These are phyloP conservation scores for Malachius bipustulatus DNA, from an alignment of 2,888 invertebrate species.

Conservation along the genomic window DNA sequence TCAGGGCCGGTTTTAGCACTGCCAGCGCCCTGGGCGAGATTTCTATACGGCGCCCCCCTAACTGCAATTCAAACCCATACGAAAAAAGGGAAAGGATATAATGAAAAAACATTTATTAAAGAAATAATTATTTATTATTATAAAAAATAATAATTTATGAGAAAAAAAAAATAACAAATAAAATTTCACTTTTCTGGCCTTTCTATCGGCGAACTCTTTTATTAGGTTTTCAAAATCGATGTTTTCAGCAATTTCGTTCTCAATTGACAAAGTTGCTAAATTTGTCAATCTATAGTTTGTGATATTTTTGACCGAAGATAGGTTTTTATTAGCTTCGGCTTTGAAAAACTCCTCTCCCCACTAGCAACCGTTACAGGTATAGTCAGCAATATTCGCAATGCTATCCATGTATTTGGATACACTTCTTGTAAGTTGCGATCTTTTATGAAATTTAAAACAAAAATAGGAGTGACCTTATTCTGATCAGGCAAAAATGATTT, in stretches of 20 bases:
- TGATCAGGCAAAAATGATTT: conserved; percentile 7
- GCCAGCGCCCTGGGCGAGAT: conserved; percentile 2
- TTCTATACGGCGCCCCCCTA: conserved; percentile 1
- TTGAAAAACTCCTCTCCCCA: conserved; percentile 10
- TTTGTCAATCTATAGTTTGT: conserved; percentile 11
- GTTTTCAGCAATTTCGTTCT: not conserved
- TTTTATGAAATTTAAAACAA: conserved; percentile 16
- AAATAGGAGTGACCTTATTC: conserved; percentile 14
- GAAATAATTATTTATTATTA: conserved; percentile 2
- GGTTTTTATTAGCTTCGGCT: conserved; percentile 12
- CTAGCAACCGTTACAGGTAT: conserved; percentile 13
- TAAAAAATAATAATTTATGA: conserved; percentile 1
- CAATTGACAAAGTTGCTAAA: conserved; percentile 11
- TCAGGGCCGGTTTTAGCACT: conserved; percentile 3
- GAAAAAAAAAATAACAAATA: conserved; percentile 4
- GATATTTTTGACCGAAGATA: conserved; percentile 12
- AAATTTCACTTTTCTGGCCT: conserved; percentile 22
- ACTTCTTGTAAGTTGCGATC: conserved; percentile 20
- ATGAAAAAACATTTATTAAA: conserved; percentile 2
- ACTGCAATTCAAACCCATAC: conserved; percentile 1
- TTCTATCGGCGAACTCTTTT: conserved; percentile 21
- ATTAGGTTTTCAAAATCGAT: conserved; percentile 16
- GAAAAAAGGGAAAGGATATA: conserved; percentile 1
- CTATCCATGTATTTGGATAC: conserved; percentile 22
- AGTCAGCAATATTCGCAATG: conserved; percentile 16